Base-by-base conservation (phyloP, 2,797 vertebrate species). In the Synaphobranchus kaupii region DNA sequence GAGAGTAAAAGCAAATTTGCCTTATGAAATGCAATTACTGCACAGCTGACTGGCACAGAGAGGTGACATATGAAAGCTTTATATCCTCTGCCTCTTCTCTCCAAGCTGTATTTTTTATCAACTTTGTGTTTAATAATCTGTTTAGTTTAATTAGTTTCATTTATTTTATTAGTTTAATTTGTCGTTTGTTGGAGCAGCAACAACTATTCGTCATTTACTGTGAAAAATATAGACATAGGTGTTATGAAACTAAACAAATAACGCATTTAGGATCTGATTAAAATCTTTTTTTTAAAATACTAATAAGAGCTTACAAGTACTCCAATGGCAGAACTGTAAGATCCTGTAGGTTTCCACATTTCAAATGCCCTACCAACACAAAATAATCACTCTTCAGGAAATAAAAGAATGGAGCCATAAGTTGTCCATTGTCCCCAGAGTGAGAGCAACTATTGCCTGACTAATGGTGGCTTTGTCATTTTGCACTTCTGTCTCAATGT, bases 1-100 rank as follows among this genome's bases (percentile, higher is more conserved):
- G 96, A 97, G 97, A 98, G 97, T 97, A 97, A 98, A 98, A 98
- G 97, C 97, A 99, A 98, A 99, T 99, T 98, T 98, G 96, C 95
- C 95, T 96, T 98, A 96, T 98, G 96, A 97, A 98, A 98, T 98
- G 97, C 97, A 99, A 99, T 99, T 98, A 98, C 95, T 96, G 95
- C 94, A 94, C 96, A 93, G 95, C 96, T 98, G 97, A 98, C 97
- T 97, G 96, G 96, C 95, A 96, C 96, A 96, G 94, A 95, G 96
- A 94, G 95, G 95, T 94, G 96, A 95, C 39, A 76, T 96, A 96
- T 78, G 9, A 92, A 92, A 95, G 94, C 94, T 95, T 96, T 95
- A 94, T 95, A 66, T 68, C 94, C 95, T 96, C 94, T 89, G 93
- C 94, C 93, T 95, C 13, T 28, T 86, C 17, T 95, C 95, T 96